phyloP scores from a whole-genome alignment of 1,140 invertebrate genomes.

The Ceratoteleas bidentatus region DNA sequence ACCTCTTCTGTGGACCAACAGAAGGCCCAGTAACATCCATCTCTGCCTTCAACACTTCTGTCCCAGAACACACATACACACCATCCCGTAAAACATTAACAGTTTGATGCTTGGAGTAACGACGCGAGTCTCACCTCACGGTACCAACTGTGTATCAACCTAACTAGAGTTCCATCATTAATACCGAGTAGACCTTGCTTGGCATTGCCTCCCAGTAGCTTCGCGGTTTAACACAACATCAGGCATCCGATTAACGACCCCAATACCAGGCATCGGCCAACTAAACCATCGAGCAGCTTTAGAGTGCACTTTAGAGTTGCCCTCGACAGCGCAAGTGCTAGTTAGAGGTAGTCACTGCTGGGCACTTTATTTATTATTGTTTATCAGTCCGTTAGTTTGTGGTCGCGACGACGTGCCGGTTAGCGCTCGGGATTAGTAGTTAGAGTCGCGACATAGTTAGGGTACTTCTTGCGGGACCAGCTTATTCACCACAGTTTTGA shows the following conservation, averaged over 20 bases:
- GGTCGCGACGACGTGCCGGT: background rate
- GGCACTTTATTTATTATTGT: conserved; percentile 45
- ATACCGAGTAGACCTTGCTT: conserved; percentile 26
- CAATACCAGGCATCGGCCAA: background rate
- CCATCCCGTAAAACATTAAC: background rate
- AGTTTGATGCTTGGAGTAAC: background rate
- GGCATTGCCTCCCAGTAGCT: conserved; percentile 15
- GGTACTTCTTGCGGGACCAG: conserved; percentile 77
- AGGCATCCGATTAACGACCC: conserved; percentile 22
- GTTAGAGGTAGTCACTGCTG: background rate
- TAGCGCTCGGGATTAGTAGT: conserved; percentile 56
- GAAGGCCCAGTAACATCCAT: too few species aligned
- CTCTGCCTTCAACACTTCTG: too few species aligned
- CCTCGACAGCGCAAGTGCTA: conserved; percentile 6
- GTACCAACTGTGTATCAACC: too few species aligned
- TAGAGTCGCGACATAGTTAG: conserved; percentile 72
- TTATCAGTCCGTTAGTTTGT: conserved; percentile 5
- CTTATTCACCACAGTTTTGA: conserved; percentile 99
- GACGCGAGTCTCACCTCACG: too few species aligned
- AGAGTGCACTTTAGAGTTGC: conserved; percentile 34
- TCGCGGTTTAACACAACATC: conserved; percentile 16
- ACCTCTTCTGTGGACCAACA: too few species aligned
- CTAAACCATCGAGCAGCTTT: background rate
- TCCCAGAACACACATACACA: too few species aligned
- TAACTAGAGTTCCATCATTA: background rate